A percentile compares a stretch with the other conserved stretches of the same genome.
Conservation (phyloP, 2,113 vertebrate genomes). For the Trachemys scripta region DNA sequence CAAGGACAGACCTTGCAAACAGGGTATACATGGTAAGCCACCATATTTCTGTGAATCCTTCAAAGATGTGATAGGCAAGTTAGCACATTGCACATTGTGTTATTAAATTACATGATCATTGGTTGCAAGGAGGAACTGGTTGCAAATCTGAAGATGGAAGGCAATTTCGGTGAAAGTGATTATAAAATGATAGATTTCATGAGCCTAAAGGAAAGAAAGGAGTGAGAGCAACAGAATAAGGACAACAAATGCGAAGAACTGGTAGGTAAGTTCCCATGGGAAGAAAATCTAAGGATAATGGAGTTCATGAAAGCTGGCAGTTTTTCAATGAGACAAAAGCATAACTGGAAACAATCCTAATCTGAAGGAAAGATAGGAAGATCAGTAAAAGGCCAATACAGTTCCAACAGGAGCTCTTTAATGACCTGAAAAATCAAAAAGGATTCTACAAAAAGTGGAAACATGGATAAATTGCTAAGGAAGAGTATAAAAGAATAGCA, state of each 20-base stretch:
- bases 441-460: background rate
- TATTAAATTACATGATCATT: rapidly evolving
- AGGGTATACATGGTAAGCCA: background rate
- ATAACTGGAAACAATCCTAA: background rate
- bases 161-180: background rate
- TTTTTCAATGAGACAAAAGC: background rate
- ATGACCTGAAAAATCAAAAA: background rate
- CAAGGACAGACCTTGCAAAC: background rate
- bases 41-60: background rate
- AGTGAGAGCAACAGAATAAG: background rate
- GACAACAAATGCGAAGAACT: background rate
- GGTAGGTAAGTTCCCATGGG: background rate
- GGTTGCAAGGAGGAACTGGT: background rate
- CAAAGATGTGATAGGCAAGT: background rate
- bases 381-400: background rate
- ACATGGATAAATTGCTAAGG: background rate
- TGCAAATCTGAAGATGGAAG: background rate
- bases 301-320: background rate
- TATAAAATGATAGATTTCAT: background rate
- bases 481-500: background rate
- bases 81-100: rapidly evolving
- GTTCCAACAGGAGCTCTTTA: background rate
- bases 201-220: background rate
- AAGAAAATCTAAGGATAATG: background rate
- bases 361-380: background rate